A percentile compares a stretch with the other conserved stretches of the same genome.
phyloP scores from a whole-genome alignment of 2,113 vertebrate species.

The Pterocles orientalis region DNA sequence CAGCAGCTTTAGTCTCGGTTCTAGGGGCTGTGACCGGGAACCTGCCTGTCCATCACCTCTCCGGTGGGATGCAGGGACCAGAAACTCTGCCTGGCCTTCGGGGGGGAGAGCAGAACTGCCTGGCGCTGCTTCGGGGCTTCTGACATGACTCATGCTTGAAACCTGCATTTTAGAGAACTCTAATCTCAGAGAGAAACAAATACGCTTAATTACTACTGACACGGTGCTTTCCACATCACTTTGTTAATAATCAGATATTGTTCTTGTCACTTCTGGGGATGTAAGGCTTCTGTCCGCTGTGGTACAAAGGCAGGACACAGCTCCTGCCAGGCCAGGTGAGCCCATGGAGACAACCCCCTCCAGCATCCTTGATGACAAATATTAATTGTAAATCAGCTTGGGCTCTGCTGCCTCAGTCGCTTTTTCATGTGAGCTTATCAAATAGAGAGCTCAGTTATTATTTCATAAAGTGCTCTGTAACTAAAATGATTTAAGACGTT shows the following conservation, averaged over 20 bases:
- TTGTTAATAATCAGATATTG: background rate
- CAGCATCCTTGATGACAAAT: accelerated
- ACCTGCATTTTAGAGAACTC: background rate
- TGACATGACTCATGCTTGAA: accelerated
- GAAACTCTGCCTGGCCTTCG: accelerated
- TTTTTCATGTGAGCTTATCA: background rate
- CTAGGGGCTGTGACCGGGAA: accelerated
- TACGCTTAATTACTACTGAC: background rate
- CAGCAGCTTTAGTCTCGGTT: background rate
- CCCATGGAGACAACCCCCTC: background rate
- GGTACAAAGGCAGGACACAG: accelerated
- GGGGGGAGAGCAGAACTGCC: background rate
- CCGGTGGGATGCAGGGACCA: background rate
- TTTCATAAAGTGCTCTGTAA: conserved; percentile 39
- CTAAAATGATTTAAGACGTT: conserved; percentile 55
- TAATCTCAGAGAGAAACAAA: background rate
- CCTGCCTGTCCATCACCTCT: accelerated
- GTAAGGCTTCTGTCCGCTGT: background rate
- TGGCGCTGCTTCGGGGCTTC: background rate
- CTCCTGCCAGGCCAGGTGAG: background rate
- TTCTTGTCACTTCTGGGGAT: background rate
- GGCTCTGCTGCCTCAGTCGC: background rate
- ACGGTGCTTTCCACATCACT: background rate
- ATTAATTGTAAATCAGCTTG: accelerated
- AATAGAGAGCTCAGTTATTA: background rate